Percentiles rank a stretch among this genome's conserved stretches.
Conservation (phyloP, 2,113 vertebrate genomes). For the Willisornis vidua region DNA sequence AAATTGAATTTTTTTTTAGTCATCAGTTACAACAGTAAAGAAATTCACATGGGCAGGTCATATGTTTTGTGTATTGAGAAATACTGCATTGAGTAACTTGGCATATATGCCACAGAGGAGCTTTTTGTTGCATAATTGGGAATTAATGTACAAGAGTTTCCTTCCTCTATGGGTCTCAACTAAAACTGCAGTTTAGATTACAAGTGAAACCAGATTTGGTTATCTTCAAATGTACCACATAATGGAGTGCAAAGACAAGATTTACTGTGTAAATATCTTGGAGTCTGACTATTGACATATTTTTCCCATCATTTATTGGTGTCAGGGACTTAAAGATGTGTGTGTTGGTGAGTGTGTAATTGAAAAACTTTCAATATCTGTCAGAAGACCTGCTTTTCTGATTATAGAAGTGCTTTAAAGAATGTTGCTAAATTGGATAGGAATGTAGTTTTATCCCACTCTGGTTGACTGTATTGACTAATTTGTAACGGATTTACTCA, state of each 20-base stretch:
- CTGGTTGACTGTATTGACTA: not conserved
- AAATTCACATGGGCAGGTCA: not conserved
- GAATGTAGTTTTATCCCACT: not conserved
- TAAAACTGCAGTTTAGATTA: not conserved
- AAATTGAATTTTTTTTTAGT: not conserved
- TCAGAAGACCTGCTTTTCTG: not conserved
- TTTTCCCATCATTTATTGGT: not conserved
- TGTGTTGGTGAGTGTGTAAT: not conserved
- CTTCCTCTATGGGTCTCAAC: not conserved
- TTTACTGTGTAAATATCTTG: not conserved
- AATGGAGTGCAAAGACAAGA: not conserved
- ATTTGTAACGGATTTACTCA: not conserved
- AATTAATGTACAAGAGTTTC: not conserved
- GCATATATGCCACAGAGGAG: not conserved
- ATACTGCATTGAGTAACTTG: not conserved
- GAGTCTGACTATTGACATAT: not conserved
- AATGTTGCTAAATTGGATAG: not conserved
- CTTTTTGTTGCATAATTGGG: not conserved
- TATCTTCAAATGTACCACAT: not conserved
- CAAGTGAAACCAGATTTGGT: not conserved
- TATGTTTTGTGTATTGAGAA: not conserved
- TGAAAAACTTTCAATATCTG: not conserved
- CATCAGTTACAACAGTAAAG: not conserved
- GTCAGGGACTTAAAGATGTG: not conserved
- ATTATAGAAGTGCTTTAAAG: not conserved